Conservation (phyloP, 2,797 vertebrate genomes). For the Alosa sapidissima region DNA sequence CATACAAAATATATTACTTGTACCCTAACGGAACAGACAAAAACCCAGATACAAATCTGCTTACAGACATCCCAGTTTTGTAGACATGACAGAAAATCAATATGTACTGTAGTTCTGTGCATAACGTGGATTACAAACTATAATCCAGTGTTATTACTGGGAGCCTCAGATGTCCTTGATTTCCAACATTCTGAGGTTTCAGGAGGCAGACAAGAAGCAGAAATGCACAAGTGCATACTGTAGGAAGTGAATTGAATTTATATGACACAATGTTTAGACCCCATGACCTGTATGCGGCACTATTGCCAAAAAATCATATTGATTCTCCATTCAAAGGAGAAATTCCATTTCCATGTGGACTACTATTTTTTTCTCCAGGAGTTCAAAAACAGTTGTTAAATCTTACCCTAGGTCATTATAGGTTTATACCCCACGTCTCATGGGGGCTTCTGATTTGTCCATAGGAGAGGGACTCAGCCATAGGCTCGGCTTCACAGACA, state of each 20-base stretch:
- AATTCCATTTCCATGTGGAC: slow-evolving; percentile 47
- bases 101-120: neutral
- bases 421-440: slow-evolving; percentile 47
- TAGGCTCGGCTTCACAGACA: slow-evolving; percentile 14
- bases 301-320: slow-evolving; percentile 39
- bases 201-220: neutral
- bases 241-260: slow-evolving; percentile 60
- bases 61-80: neutral
- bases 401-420: slow-evolving; percentile 53
- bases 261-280: slow-evolving; percentile 49
- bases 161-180: neutral
- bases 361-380: neutral
- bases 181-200: neutral
- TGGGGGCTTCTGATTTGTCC: slow-evolving; percentile 44
- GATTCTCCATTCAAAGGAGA: slow-evolving; percentile 50
- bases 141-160: neutral
- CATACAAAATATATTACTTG: neutral
- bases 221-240: neutral
- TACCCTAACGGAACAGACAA: neutral
- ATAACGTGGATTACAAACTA: neutral
- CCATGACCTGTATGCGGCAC: slow-evolving; percentile 30
- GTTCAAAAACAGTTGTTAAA: slow-evolving; percentile 54
- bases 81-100: neutral
- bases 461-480: slow-evolving; percentile 28
- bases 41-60: neutral